Conservation (phyloP, 2,888 invertebrate genomes). For the Alviniconcha strummeri region DNA sequence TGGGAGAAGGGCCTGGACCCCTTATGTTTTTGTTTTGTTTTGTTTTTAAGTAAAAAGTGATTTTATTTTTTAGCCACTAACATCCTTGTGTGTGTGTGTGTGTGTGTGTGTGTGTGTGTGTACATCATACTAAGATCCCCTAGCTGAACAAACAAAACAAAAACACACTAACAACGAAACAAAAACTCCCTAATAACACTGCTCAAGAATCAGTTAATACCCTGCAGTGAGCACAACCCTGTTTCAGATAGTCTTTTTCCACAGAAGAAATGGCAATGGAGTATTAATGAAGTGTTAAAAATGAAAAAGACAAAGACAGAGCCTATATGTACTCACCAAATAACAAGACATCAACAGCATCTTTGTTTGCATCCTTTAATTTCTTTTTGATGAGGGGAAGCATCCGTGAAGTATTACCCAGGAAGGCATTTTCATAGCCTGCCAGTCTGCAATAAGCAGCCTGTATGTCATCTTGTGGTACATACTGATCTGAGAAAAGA, state of each 20-base stretch:
- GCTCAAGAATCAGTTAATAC: too few relatives aligned
- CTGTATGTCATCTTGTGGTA: not conserved
- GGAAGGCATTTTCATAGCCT: conserved; percentile 89
- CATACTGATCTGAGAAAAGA: too few relatives aligned
- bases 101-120: not conserved
- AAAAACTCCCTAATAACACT: too few relatives aligned
- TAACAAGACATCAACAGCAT: conserved; percentile 57
- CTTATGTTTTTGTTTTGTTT: too few relatives aligned
- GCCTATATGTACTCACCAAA: conserved; percentile 54
- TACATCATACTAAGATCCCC: not conserved
- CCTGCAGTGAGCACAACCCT: too few relatives aligned
- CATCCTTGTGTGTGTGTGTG: not conserved
- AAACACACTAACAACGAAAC: too few relatives aligned
- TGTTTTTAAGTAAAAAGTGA: too few relatives aligned
- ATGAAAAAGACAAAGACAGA: too few relatives aligned
- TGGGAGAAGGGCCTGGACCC: too few relatives aligned
- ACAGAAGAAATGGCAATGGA: not conserved
- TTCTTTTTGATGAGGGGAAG: conserved; percentile 77
- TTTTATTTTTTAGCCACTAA: not conserved
- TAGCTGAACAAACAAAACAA: too few relatives aligned
- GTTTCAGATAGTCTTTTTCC: too few relatives aligned
- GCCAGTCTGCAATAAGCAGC: conserved; percentile 79
- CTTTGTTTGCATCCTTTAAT: conserved; percentile 72
- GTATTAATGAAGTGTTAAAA: too few relatives aligned
- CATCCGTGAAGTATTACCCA: conserved; percentile 83